Evolutionary conservation across 2,888 invertebrate species (phyloP), one percentile per base, ranked within the genome.

Genomic region (Dysmachus trigonus): DNA sequence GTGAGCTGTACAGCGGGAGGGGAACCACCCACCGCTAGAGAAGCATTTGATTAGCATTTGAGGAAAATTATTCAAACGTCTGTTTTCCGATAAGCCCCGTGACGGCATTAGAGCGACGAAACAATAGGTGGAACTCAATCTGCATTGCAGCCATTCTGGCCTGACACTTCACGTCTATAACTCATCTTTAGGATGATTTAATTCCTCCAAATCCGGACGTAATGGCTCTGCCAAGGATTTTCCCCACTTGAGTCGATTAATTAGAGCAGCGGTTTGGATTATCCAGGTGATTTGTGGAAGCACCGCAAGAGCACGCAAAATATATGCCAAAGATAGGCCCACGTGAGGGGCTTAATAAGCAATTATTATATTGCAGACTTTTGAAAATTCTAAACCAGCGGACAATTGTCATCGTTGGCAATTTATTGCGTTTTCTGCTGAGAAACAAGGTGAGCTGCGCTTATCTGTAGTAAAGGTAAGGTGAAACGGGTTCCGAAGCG

Each of bases 21-120:
- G 41, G n/a, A n/a, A n/a, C 38, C 27, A 15, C 38, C 83, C 72
- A 13, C 10, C 47, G 38, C 31, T 72, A 2, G 38, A 35, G 35
- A 72, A 71, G 35, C 82, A 86, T 82, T 82, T 86, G 82, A 86
- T 86, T 86, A 86, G 82, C 86, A 86, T 86, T 81, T 86, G 13
- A 38, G 35, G 74, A 62, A 85, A 85, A 77, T 85, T 85, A 85
- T 85, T 85, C 76, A 85, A 76, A 85, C 85, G 76, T 77, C 85
- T 77, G 51, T 3, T 35, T 31, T 15, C 53, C 62, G 86, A 86
- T 81, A 81, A 86, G 73, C 86, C 47, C 47, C 8, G 81, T 81
- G 86, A 79, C 79, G 82, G 74, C 74, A 53, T 86, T 82, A 41
- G 27, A 47, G 51, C 27, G 83, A 41, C 30, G 53, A 83, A 71